A percentile compares a stretch with the other conserved stretches of the same genome.
These are phyloP conservation scores for Polylopha cassiicola DNA, from an alignment of 2,888 invertebrate genomes.

Conservation along the genomic window DNA sequence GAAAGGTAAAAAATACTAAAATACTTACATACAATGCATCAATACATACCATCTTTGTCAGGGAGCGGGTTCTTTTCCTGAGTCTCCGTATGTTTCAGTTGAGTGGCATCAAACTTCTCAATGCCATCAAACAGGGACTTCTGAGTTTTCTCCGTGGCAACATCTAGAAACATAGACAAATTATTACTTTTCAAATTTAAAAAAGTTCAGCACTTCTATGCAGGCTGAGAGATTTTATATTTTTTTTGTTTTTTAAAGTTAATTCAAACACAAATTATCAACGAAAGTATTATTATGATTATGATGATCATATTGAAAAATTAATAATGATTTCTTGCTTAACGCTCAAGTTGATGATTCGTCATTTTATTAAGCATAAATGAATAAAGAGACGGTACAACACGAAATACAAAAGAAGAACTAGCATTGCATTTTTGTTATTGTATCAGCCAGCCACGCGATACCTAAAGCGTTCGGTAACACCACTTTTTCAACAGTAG, in stretches of 20 bases:
- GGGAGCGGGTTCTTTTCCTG: conserved; percentile 95
- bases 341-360: too few species aligned
- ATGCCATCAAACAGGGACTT: conserved; percentile 91
- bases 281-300: too few species aligned
- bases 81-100: conserved; percentile 93
- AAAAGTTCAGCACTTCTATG: neutral
- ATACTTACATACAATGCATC: conserved; percentile 12
- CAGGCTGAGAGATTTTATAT: neutral
- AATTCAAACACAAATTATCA: too few species aligned
- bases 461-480: conserved; percentile 91
- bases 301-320: too few species aligned
- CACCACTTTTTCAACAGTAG: conserved; percentile 89
- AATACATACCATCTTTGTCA: conserved; percentile 89
- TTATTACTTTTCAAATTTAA: conserved; percentile 3
- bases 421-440: too few species aligned
- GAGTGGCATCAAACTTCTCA: conserved; percentile 88
- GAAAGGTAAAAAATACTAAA: too few species aligned
- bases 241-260: too few species aligned
- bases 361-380: too few species aligned
- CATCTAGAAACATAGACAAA: conserved; percentile 88
- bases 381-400: too few species aligned
- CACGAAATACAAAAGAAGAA: too few species aligned
- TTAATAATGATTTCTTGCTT: too few species aligned
- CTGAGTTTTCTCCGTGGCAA: conserved; percentile 90
- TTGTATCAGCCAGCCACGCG: conserved; percentile 31